phyloP scores from a whole-genome alignment of 2,113 vertebrate genomes.

The Malurus elegans region DNA sequence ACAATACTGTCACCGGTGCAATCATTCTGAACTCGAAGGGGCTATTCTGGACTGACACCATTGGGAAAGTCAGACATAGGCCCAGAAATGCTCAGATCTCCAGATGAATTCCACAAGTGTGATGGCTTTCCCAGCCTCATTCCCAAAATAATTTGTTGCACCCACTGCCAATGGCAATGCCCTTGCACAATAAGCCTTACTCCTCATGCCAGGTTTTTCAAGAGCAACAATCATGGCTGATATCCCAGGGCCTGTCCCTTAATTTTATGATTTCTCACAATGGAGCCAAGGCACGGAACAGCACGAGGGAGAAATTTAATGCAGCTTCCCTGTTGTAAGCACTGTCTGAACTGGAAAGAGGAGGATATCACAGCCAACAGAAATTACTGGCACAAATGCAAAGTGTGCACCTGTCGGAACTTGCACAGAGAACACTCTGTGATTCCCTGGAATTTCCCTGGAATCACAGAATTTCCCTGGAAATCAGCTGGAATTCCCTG shows the following conservation, averaged over 20 bases:
- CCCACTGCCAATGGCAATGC: background rate
- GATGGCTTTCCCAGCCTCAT: background rate
- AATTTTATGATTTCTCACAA: background rate
- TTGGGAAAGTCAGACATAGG: background rate
- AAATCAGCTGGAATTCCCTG: no score
- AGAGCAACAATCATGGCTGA: background rate
- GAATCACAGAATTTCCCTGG: background rate
- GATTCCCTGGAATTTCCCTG: background rate
- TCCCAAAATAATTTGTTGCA: background rate
- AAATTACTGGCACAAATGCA: background rate
- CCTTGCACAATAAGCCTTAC: background rate
- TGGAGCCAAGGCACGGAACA: background rate
- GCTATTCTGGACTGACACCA: background rate
- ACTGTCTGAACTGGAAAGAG: background rate
- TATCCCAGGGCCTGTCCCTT: background rate
- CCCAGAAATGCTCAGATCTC: background rate
- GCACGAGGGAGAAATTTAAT: slow-evolving; percentile 7
- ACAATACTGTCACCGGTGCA: background rate
- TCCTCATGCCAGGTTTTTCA: background rate
- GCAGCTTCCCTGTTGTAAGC: background rate
- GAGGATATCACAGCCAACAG: background rate
- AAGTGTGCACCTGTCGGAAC: background rate
- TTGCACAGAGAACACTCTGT: background rate
- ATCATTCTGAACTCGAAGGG: background rate
- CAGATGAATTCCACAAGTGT: background rate